Evolutionary conservation across 2,888 invertebrate species (phyloP).

Genomic region (Linnaemya tessellans): DNA sequence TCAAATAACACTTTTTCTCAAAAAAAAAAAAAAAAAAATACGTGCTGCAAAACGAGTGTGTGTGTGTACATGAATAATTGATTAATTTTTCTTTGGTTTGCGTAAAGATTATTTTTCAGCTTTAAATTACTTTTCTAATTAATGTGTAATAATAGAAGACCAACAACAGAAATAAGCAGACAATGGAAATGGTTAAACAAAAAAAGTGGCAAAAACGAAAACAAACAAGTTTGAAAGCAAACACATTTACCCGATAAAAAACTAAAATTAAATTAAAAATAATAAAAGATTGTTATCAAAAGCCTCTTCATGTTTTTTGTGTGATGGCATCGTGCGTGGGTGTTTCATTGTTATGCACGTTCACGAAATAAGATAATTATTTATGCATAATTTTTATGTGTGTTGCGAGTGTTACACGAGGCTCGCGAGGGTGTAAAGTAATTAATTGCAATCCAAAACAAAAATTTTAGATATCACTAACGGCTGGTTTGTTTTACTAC

Average conservation of each 20-base stretch:
- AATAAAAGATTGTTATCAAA: neutral
- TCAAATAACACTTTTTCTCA: neutral
- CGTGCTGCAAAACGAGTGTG: too few relatives aligned
- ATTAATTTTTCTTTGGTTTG: neutral
- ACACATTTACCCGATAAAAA: neutral
- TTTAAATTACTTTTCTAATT: neutral
- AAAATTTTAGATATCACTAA: too few relatives aligned
- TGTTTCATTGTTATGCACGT: neutral
- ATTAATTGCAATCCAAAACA: too few relatives aligned
- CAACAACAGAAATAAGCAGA: neutral
- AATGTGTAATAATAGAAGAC: conserved; percentile 5
- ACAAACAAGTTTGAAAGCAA: neutral
- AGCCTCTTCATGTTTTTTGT: neutral
- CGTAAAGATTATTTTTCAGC: neutral
- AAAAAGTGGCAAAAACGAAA: neutral
- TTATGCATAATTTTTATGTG: too few relatives aligned
- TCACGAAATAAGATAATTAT: too few relatives aligned
- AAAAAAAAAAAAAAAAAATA: neutral
- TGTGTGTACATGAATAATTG: neutral
- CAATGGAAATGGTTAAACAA: neutral
- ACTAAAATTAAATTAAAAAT: neutral
- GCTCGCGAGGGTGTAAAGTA: too few relatives aligned
- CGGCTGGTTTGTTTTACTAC: too few relatives aligned
- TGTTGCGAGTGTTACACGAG: too few relatives aligned
- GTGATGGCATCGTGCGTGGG: neutral